phyloP scores from a whole-genome alignment of 2,797 vertebrate species.

The Artibeus lituratus region DNA sequence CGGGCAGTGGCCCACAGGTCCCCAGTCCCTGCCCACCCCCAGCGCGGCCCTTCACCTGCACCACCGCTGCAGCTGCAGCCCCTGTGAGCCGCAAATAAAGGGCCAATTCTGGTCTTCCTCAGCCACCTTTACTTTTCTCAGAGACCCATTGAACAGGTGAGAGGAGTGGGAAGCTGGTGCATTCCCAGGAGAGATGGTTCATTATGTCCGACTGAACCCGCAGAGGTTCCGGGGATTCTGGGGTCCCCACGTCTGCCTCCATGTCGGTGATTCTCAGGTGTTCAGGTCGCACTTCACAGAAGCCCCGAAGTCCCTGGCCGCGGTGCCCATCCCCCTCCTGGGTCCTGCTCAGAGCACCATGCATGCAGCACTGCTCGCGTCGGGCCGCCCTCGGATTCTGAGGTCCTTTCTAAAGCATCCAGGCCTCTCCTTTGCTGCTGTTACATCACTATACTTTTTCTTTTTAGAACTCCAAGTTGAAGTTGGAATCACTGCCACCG shows the following conservation, averaged over 20 bases:
- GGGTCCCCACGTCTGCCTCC: fast-evolving
- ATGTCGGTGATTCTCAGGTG: fast-evolving
- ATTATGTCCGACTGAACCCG: fast-evolving
- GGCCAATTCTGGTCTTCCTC: not conserved
- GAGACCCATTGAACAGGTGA: fast-evolving
- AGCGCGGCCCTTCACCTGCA: constrained; percentile 61
- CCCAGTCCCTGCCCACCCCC: no score
- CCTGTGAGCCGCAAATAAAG: no score
- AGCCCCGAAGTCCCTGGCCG: not conserved
- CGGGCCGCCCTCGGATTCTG: no score
- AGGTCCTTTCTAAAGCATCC: no score
- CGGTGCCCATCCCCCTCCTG: fast-evolving
- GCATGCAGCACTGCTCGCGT: fast-evolving
- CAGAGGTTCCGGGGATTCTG: fast-evolving
- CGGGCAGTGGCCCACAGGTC: no score
- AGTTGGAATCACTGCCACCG: not conserved
- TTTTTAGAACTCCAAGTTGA: not conserved
- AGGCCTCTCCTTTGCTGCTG: not conserved
- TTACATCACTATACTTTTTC: not conserved
- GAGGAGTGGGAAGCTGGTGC: no score
- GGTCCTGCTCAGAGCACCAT: no score
- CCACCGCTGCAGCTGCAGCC: constrained; percentile 68
- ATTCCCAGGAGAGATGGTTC: not conserved
- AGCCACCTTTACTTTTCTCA: no score
- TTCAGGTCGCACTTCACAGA: no score